A percentile compares a stretch with the other conserved stretches of the same genome.
Conservation (phyloP, 2,888 invertebrate genomes). For the Diachrysia chrysitis region DNA sequence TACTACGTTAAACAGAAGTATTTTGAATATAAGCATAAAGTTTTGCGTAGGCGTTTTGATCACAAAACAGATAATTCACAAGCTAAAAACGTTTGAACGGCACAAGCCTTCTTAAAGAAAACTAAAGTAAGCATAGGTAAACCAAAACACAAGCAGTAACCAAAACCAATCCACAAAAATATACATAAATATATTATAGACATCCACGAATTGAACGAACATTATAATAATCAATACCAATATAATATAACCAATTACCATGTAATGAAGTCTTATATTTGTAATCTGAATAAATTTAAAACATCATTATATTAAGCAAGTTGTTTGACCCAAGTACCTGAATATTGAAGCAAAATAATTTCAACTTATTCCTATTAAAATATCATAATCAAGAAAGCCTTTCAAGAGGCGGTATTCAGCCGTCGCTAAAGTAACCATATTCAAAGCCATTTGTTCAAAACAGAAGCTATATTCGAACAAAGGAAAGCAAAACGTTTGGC, state of each 20-base stretch:
- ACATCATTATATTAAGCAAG: not conserved
- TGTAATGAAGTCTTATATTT: conserved; percentile 16
- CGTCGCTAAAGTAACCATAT: conserved; percentile 16
- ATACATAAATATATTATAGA: not conserved
- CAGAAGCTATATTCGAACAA: conserved; percentile 18
- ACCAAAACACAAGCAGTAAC: conserved; percentile 38
- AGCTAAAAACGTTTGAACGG: conserved; percentile 10
- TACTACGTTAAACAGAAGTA: no score
- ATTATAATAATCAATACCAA: not conserved
- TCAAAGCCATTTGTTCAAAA: conserved; percentile 23
- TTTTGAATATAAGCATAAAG: not conserved
- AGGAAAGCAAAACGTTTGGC: conserved; percentile 20
- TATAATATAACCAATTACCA: conserved; percentile 16
- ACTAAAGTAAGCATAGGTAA: conserved; percentile 12
- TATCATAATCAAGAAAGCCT: not conserved
- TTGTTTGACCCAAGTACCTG: not conserved
- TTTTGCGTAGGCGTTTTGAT: not conserved
- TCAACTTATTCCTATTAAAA: conserved; percentile 1
- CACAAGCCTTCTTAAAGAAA: conserved; percentile 19
- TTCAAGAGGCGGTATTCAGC: conserved; percentile 15
- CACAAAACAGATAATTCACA: conserved; percentile 7
- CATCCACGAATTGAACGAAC: not conserved
- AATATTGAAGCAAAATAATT: not conserved
- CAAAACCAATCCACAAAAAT: conserved; percentile 22
- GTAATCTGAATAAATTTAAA: conserved; percentile 11